Evolutionary conservation across 2,113 vertebrate species (phyloP).

Genomic region (Paralichthys olivaceus): DNA sequence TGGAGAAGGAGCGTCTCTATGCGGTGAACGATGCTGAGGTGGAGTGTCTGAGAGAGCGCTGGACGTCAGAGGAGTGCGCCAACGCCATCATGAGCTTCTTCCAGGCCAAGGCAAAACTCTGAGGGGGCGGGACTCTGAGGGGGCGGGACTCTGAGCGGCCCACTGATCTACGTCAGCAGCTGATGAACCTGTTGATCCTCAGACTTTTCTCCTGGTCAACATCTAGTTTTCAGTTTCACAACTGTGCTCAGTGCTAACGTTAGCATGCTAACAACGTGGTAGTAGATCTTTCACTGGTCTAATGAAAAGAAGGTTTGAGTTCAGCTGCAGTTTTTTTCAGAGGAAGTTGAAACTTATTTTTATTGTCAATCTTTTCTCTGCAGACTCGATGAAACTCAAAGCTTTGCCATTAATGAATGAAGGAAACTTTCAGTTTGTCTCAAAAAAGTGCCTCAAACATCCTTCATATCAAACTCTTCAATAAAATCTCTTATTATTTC

Average conservation of each 20-base stretch:
- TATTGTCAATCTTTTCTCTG: too few species aligned
- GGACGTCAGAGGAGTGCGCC: constrained; percentile 88
- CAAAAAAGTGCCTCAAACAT: not conserved
- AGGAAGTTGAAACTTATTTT: too few species aligned
- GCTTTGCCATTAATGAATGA: too few species aligned
- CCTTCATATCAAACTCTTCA: not conserved
- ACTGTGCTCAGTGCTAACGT: not conserved
- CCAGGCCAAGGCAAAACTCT: constrained; percentile 87
- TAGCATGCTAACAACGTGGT: not conserved
- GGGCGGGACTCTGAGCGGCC: not conserved
- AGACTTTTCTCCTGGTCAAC: too few species aligned
- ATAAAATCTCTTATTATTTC: not conserved
- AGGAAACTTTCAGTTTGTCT: not conserved
- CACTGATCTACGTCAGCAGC: too few species aligned
- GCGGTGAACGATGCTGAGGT: constrained; percentile 86
- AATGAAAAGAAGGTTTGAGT: not conserved
- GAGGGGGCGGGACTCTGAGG: not conserved
- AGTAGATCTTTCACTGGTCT: too few species aligned
- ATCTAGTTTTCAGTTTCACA: too few species aligned
- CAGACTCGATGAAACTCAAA: too few species aligned
- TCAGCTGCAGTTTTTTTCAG: not conserved
- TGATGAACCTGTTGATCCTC: too few species aligned
- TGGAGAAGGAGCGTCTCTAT: constrained; percentile 87
- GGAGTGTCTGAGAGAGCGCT: constrained; percentile 82
- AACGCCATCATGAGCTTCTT: constrained; percentile 88